A percentile compares a stretch with the other conserved stretches of the same genome.
Conservation (phyloP, 2,888 invertebrate species). For the Oscheius sp. region DNA sequence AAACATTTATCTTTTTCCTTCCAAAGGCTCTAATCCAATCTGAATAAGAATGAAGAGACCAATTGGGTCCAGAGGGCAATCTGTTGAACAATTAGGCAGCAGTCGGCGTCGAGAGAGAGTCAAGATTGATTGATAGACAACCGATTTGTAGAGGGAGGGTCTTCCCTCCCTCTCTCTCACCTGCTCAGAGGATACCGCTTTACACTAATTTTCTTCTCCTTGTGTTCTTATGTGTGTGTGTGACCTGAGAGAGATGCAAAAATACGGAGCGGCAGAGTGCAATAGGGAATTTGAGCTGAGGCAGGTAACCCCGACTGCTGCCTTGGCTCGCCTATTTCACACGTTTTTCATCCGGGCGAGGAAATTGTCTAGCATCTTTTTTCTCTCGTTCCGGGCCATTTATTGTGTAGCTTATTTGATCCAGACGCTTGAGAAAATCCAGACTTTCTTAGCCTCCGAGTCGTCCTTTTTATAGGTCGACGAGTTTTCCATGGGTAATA, state of each 20-base stretch:
- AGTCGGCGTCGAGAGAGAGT: not conserved
- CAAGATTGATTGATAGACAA: slow-evolving; percentile 27
- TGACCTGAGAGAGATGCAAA: not conserved
- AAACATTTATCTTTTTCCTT: not conserved
- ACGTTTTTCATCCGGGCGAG: not conserved
- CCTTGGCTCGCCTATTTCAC: not conserved
- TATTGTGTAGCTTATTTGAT: no score
- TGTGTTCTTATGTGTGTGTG: no score
- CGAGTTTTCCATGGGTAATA: no score
- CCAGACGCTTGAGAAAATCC: no score
- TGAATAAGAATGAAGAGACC: not conserved
- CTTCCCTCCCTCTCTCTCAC: slow-evolving; percentile 6
- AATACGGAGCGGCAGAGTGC: not conserved
- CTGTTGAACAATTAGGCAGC: slow-evolving; percentile 24
- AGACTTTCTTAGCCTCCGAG: no score
- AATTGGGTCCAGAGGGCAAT: slow-evolving; percentile 11
- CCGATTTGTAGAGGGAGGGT: slow-evolving; percentile 12
- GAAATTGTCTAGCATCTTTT: no score
- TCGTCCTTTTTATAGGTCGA: no score
- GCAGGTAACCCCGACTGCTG: not conserved
- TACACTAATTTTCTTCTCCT: slow-evolving; percentile 12
- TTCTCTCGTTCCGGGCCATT: no score
- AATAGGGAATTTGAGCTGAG: not conserved
- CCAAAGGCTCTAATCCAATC: not conserved
- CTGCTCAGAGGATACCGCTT: slow-evolving; percentile 34